These are phyloP conservation scores for Aleiodes alternator DNA, from an alignment of 2,888 invertebrate species.

Conservation along the genomic window DNA sequence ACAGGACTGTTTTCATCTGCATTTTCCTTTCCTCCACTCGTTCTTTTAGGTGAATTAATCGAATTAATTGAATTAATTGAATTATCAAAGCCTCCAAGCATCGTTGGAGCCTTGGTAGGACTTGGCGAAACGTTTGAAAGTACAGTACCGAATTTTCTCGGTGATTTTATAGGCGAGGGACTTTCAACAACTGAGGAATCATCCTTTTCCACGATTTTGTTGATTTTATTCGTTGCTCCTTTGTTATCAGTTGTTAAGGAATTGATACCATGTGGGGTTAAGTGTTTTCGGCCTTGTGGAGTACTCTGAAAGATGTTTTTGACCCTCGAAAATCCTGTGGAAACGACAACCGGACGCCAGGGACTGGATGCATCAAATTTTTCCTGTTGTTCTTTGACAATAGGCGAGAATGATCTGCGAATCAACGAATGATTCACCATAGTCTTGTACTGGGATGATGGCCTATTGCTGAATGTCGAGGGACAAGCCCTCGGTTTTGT, in stretches of 20 bases:
- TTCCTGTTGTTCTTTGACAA: conserved; percentile 50
- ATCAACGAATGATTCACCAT: conserved; percentile 57
- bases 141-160: conserved; percentile 62
- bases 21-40: conserved; percentile 38
- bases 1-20: conserved; percentile 5
- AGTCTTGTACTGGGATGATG: conserved; percentile 47
- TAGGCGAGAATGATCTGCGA: conserved; percentile 65
- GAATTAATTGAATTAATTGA: no score
- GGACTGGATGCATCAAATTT: conserved; percentile 62
- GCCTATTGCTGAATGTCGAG: conserved; percentile 46
- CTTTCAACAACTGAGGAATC: not conserved
- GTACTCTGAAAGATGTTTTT: conserved; percentile 65
- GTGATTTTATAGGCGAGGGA: conserved; percentile 33
- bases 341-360: conserved; percentile 57
- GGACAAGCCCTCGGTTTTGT: not conserved
- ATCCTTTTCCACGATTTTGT: not conserved
- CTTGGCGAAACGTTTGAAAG: conserved; percentile 58
- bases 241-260: conserved; percentile 9
- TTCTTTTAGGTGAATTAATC: not conserved
- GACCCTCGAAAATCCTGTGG: conserved; percentile 59
- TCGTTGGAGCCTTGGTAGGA: conserved; percentile 46
- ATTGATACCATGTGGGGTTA: not conserved
- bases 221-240: conserved; percentile 4
- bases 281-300: conserved; percentile 56
- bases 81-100: conserved; percentile 37